phyloP scores from a whole-genome alignment of 2,113 vertebrate genomes.

The Caranx ignobilis region DNA sequence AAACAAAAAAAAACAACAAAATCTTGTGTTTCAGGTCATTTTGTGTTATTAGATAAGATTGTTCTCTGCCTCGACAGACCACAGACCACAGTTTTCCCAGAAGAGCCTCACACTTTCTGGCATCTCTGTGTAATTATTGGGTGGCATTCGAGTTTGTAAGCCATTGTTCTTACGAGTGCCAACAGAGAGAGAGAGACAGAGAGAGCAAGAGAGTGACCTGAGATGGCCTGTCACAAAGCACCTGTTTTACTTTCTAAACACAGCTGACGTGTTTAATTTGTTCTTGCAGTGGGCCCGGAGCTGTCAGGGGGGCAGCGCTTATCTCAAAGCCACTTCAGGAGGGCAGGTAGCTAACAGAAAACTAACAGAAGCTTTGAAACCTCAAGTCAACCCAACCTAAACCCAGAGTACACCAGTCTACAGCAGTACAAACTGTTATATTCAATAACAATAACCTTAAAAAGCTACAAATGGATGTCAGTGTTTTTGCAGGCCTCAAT shows the following conservation, averaged over 20 bases:
- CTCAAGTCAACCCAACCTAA: neutral
- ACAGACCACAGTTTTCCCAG: conserved; percentile 11
- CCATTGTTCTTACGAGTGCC: neutral
- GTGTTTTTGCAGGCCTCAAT: neutral
- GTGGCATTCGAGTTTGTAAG: neutral
- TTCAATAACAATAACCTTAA: neutral
- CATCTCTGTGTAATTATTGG: neutral
- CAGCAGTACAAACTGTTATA: neutral
- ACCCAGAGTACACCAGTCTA: neutral
- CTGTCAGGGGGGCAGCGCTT: neutral
- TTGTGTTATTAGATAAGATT: conserved; percentile 29
- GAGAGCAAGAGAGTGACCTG: neutral
- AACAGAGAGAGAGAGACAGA: neutral
- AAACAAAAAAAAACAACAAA: conserved; percentile 11
- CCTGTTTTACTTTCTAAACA: neutral
- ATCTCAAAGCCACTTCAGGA: neutral
- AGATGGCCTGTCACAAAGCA: neutral
- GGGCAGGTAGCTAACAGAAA: neutral
- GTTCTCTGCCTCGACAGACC: conserved; percentile 9
- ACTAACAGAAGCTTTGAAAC: neutral
- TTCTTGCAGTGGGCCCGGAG: neutral
- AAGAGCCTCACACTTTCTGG: conserved; percentile 4
- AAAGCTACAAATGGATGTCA: neutral
- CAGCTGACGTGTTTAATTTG: too few species aligned
- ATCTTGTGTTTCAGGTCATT: conserved; percentile 13